phyloP scores from a whole-genome alignment of 1,140 invertebrate genomes.

The Pogonus chalceus region DNA sequence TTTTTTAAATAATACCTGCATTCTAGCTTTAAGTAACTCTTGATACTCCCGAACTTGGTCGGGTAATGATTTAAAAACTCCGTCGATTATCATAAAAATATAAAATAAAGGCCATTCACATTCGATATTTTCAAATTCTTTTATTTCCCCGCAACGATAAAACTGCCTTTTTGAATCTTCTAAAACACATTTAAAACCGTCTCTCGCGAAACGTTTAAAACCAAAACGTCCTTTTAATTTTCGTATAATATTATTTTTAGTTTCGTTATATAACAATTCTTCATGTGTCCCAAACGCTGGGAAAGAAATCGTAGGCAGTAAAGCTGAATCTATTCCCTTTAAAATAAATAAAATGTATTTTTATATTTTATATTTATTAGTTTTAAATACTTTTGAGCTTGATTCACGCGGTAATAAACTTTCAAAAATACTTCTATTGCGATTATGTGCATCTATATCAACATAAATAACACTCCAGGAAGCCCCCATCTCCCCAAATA shows the following conservation, averaged over 20 bases:
- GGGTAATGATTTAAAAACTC: constrained; percentile 79
- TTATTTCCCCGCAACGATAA: constrained; percentile 51
- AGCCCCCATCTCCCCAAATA: constrained; percentile 95
- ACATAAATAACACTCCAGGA: constrained; percentile 98
- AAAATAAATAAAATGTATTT: constrained; percentile 18
- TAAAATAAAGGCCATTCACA: constrained; percentile 98
- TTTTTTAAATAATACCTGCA: constrained; percentile 54
- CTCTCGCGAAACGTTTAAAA: constrained; percentile 89
- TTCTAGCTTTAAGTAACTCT: constrained; percentile 64
- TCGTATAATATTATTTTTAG: constrained; percentile 77
- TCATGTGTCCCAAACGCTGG: constrained; percentile 98
- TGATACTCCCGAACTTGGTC: constrained; percentile 89
- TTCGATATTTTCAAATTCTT: constrained; percentile 94
- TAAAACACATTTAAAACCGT: constrained; percentile 84
- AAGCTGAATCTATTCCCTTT: constrained; percentile 82
- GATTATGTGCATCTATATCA: constrained; percentile 98
- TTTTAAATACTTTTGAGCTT: constrained; percentile 77
- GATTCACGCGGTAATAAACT: constrained; percentile 96
- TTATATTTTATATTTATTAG: constrained; percentile 13
- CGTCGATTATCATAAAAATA: constrained; percentile 92
- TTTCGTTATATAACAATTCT: constrained; percentile 72
- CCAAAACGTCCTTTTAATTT: constrained; percentile 85
- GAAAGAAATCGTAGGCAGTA: constrained; percentile 89
- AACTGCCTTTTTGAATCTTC: constrained; percentile 71
- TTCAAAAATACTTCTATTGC: constrained; percentile 98